Evolutionary conservation across 1,140 invertebrate genomes (phyloP).

Genomic region (Temnothorax longispinosus): DNA sequence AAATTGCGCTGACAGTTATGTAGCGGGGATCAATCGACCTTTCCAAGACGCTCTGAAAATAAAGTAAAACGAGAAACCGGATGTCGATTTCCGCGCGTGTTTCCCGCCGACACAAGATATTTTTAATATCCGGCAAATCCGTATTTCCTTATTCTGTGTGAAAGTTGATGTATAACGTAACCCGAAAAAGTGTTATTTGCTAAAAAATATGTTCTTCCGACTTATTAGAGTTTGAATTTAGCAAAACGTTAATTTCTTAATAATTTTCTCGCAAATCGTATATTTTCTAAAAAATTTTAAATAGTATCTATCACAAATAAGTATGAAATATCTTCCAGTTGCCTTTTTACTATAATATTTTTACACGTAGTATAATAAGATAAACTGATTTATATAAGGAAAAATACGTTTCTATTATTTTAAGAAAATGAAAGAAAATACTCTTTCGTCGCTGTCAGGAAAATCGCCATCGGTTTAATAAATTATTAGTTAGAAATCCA

Average conservation of each 20-base stretch:
- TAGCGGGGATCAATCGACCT: slow-evolving; percentile 49
- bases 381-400: not conserved
- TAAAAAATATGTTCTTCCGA: not conserved
- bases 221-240: not conserved
- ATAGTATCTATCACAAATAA: not conserved
- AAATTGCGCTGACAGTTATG: not conserved
- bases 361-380: not conserved
- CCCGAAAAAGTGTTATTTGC: not conserved
- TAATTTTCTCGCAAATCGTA: no score
- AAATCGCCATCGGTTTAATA: not conserved
- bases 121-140: slow-evolving; percentile 80
- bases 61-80: slow-evolving; percentile 68
- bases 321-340: not conserved
- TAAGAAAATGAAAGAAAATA: not conserved
- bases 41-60: slow-evolving; percentile 45
- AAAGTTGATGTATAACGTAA: slow-evolving; percentile 4
- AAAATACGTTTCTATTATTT: not conserved
- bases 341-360: not conserved
- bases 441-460: not conserved
- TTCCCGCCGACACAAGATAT: slow-evolving; percentile 74
- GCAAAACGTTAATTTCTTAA: not conserved
- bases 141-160: slow-evolving; percentile 8
- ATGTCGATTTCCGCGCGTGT: slow-evolving; percentile 74
- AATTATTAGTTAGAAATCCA: not conserved
- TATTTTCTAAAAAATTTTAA: not conserved